Evolutionary conservation across 2,797 vertebrate species (phyloP), one percentile per base, ranked within the genome.

Genomic region (Rhabdomys pumilio): DNA sequence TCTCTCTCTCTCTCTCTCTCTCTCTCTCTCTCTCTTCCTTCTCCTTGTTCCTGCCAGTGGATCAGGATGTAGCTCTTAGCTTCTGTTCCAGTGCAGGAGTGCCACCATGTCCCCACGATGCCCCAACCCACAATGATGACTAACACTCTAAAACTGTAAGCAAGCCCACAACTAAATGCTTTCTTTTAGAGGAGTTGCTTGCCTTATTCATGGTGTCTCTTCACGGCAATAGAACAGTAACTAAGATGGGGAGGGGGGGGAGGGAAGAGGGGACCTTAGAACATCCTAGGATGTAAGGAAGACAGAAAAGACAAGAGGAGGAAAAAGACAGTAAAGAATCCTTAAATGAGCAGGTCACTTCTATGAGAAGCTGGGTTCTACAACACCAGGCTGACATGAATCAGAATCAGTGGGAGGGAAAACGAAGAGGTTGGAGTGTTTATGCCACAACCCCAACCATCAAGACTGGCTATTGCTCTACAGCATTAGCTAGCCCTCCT

Each of bases 341-440:
- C 15, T 63, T 50, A 63, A 67, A 38, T 38, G 19, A 85, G n/a
- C 55, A 59, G 2, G 8, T 69, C 61, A 65, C 34, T 1, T 0
- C 69, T 29, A 0, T 81, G 26, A 76, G 65, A 81, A 63, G 1
- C 26, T 22, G 10, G 6, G 0, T 19, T 41, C 65, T 81, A 8
- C 20, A 34, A 31, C 34, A 14, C 0, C 4, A 17, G 2, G 7
- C 11, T 44, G 15, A 29, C 26, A 17, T 5, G 19, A 31, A 12
- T 59, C 29, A 57, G 57, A 85, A n/a, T 69, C 14, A 26, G 31
- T 59, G 29, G 10, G 31, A 47, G 11, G 13, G 47, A n/a, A 69
- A 38, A 69, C 2, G 20, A 55, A 20, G 38, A 80, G 22, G 17
- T 19, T 26, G n/a, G 38, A 34, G 38, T 61, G 34, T 20, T 29